Percentiles rank a stretch among this genome's conserved stretches.
These are phyloP conservation scores for Actinia tenebrosa DNA, from an alignment of 64 coral and sea anemone genomes.

Conservation along the genomic window DNA sequence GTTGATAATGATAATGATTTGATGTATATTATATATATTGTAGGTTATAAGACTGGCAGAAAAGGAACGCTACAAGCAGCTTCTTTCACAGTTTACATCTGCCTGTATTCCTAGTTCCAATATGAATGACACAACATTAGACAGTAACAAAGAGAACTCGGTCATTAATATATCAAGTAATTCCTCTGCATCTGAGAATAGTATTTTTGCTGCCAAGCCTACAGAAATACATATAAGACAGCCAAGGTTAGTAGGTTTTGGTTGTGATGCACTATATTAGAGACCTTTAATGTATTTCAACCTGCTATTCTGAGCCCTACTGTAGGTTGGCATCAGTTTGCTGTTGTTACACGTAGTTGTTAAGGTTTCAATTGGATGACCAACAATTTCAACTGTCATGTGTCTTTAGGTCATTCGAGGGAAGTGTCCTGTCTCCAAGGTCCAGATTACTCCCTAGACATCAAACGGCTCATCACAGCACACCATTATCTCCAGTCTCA, in stretches of 20 bases:
- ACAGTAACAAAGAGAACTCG: not conserved
- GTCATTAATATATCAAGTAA: not conserved
- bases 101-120: not conserved
- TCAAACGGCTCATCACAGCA: slow-evolving; percentile 3
- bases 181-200: slow-evolving; percentile 1
- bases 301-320: too few species aligned
- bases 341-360: too few species aligned
- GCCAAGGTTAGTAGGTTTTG: not conserved
- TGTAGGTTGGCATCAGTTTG: too few species aligned
- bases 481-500: slow-evolving; percentile 15
- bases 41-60: slow-evolving; percentile 56
- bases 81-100: slow-evolving; percentile 54
- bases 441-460: slow-evolving; percentile 25
- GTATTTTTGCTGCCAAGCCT: slow-evolving; percentile 25
- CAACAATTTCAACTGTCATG: not conserved
- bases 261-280: not conserved
- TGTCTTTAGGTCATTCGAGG: slow-evolving; percentile 18
- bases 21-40: not conserved
- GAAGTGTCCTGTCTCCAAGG: slow-evolving; percentile 42
- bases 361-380: too few species aligned
- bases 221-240: not conserved
- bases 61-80: slow-evolving; percentile 37
- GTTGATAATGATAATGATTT: too few species aligned
- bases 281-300: too few species aligned
- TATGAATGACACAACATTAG: not conserved